Evolutionary conservation across 2,113 vertebrate genomes (phyloP), one percentile per base, ranked within the genome.

Genomic region (Varanus salvator): DNA sequence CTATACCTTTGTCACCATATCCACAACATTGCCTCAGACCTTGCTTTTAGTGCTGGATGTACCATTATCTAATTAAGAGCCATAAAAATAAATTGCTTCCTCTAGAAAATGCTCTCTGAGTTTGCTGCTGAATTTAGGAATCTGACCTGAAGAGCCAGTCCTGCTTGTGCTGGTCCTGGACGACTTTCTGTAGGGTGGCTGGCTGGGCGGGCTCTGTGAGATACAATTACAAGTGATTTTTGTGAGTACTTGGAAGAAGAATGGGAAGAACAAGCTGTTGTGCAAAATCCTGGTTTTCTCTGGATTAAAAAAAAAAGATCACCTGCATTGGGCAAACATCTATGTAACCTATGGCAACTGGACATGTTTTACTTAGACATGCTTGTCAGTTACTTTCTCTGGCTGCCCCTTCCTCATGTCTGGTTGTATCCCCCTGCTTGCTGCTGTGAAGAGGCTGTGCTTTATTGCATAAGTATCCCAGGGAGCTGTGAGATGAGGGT

Each of bases 31-130:
- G 50, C 66, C 81, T 23, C 19, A 69, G 91, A 92, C 93, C 94
- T 89, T 95, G 93, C 95, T 94, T 95, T 92, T 90, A 94, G 91
- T 91, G 91, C 91, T 94, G 92, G 91, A 91, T 94, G 92, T 93
- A 93, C 95, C 93, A 94, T 91, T 85, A 89, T 92, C 89, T 96
- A 93, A 93, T 94, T 85, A 91, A 93, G 84, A 90, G 94, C 95
- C 94, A 92, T 94, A 92, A 92, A 83, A 93, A 93, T 90, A 95
- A 91, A 95, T 94, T 90, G 82, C 94, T 96, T 96, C 95, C 95
- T 96, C 91, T 94, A 95, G 94, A 95, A 96, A 96, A 94, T 89
- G 57, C 75, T 80, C 80, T 80, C 74, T 54, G 23, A 71, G n/a
- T 48, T 38, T 78, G 68, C n/a, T 57, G 60, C 86, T 0, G 84